Evolutionary conservation across 2,888 invertebrate genomes (phyloP).

Genomic region (Griposia aprilina): DNA sequence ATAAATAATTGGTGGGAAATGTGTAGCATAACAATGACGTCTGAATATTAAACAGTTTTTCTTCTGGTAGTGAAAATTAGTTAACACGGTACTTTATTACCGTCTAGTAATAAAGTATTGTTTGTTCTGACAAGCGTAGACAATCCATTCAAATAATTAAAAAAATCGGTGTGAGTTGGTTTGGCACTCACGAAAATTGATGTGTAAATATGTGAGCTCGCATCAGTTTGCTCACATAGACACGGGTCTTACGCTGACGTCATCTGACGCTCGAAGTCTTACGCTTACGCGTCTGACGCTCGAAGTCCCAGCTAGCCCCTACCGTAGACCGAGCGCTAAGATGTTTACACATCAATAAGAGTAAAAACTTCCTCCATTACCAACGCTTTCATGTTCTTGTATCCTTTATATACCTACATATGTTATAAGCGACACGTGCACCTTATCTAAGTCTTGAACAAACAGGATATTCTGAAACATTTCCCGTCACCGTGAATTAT

Average conservation of each 20-base stretch:
- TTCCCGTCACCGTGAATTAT: slow-evolving; percentile 51
- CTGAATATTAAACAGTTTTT: slow-evolving; percentile 29
- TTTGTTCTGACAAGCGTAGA: neutral
- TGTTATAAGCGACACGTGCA: slow-evolving; percentile 15
- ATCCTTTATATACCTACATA: slow-evolving; percentile 1
- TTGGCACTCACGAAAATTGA: no score
- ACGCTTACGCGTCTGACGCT: no score
- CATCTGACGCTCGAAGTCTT: no score
- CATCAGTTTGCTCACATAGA: no score
- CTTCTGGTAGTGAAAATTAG: neutral
- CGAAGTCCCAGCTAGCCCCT: no score
- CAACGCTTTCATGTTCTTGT: neutral
- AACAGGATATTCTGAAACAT: slow-evolving; percentile 61
- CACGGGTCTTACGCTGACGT: no score
- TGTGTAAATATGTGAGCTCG: no score
- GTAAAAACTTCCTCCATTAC: neutral
- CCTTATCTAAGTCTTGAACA: slow-evolving; percentile 21
- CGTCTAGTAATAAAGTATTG: neutral
- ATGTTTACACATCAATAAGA: no score
- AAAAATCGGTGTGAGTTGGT: no score
- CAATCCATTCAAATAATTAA: neutral
- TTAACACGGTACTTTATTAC: neutral
- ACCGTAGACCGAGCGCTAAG: no score
- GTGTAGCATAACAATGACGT: slow-evolving; percentile 20
- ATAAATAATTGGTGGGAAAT: slow-evolving; percentile 43